Base-by-base conservation (phyloP, 2,797 vertebrate genomes). In the Lophotriccus pileatus region DNA sequence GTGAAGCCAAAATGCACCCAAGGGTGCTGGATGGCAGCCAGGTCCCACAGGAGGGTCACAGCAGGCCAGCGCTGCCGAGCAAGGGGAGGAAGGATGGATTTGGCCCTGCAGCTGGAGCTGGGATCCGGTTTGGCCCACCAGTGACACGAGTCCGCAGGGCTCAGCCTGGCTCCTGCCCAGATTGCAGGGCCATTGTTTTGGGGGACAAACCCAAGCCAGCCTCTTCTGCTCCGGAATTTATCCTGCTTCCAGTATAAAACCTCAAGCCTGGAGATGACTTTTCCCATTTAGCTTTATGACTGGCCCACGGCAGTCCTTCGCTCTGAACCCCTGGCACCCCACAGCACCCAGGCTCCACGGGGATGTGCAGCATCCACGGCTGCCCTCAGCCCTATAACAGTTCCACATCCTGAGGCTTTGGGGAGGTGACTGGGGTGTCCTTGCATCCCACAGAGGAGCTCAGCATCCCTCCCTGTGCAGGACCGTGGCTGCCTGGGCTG, bases 291-390 rank as follows among this genome's bases (percentile, higher is more conserved):
- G 88, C 64, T 84, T 77, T 62, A 37, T 0, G 36, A 23, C 21
- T 32, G 47, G 73, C 43, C 69, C 25, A 18, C 0, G 0, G 62
- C 25, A 69, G 59, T 32, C 46, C 76, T 43, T 68, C 2, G 4
- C 58, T 69, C 80, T 3, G 6, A 30, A 41, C 13, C 30, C 21
- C 20, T 5, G 5, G 14, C 46, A 36, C 5, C 22, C 47, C 21
- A 39, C 0, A 0, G 49, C 49, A 60, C 14, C 24, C 55, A 22
- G 21, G 24, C 58, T 53, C 53, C 34, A 15, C 0, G 0, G n/a
- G 36, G 67, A 68, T 5, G 58, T 6, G 25, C 58, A 89, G 37
- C 60, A 28, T 39, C 36, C 10, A 3, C 0, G 32, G 44, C 60
- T 67, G 34, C 11, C 43, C 47, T 56, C 22, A 41, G 55, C 6